phyloP scores from a whole-genome alignment of 1,140 invertebrate species.

The Brachionus rotundiformis region DNA sequence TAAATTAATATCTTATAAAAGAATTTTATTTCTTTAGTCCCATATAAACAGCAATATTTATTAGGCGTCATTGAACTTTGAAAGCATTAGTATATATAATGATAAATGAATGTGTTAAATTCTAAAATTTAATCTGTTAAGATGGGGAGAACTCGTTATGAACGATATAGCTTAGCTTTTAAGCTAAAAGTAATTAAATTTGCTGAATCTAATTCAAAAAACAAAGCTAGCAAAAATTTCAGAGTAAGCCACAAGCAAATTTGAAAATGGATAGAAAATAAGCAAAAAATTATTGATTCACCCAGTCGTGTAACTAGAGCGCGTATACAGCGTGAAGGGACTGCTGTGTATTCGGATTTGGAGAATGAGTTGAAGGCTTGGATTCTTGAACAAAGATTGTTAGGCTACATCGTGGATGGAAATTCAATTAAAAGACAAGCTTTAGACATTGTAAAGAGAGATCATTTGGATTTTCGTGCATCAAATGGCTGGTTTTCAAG shows the following conservation, averaged over 20 bases:
- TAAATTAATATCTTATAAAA: too few relatives aligned
- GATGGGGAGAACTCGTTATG: conserved; percentile 1
- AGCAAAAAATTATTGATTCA: conserved; percentile 3
- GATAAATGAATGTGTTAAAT: not conserved
- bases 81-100: not conserved
- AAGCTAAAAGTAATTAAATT: not conserved
- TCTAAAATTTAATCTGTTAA: not conserved
- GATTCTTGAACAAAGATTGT: conserved; percentile 22
- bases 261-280: not conserved
- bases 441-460: not conserved
- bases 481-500: not conserved
- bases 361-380: conserved; percentile 29
- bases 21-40: too few relatives aligned
- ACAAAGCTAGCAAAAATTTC: not conserved
- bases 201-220: conserved; percentile 15
- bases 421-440: conserved; percentile 13
- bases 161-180: conserved; percentile 10
- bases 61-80: not conserved
- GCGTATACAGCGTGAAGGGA: not conserved
- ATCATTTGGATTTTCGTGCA: not conserved
- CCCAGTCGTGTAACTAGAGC: not conserved
- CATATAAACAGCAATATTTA: not conserved
- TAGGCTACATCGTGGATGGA: conserved; percentile 15
- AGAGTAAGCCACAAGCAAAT: not conserved
- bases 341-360: not conserved